phyloP scores from a whole-genome alignment of 2,888 invertebrate species.

The Platypus cylindrus region DNA sequence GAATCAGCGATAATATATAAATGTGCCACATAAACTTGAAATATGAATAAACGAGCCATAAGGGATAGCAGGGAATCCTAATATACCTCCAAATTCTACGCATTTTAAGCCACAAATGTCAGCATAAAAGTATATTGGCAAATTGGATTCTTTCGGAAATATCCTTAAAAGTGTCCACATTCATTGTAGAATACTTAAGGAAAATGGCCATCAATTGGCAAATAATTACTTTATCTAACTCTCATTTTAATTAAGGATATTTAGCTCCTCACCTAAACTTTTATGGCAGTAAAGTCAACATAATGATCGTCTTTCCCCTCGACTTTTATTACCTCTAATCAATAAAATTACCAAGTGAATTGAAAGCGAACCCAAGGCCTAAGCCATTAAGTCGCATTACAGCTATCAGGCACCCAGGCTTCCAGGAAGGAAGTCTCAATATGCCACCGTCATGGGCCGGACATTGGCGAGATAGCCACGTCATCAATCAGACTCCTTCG shows the following conservation, averaged over 20 bases:
- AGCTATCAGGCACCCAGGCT: constrained; percentile 26
- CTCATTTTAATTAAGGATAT: no score
- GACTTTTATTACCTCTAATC: constrained; percentile 16
- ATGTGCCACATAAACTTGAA: constrained; percentile 20
- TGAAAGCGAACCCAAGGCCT: constrained; percentile 20
- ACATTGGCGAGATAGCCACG: constrained; percentile 31
- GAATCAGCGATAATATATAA: constrained; percentile 32
- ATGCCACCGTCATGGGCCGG: constrained; percentile 34
- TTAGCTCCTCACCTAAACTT: no score
- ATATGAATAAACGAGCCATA: constrained; percentile 11
- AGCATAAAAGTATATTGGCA: constrained; percentile 13
- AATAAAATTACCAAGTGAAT: constrained; percentile 25
- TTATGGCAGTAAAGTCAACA: no score
- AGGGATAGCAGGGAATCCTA: constrained; percentile 13
- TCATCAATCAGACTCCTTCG: constrained; percentile 35
- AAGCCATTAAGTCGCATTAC: constrained; percentile 28
- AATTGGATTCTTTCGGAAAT: constrained; percentile 1
- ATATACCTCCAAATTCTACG: constrained; percentile 12
- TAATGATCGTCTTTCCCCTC: constrained; percentile 8
- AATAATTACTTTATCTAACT: no score
- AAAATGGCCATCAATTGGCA: no score
- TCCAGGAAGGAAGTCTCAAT: constrained; percentile 35
- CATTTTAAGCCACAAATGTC: constrained; percentile 11
- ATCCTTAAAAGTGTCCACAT: no score
- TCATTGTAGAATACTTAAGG: no score